Conservation (phyloP, 2,888 invertebrate genomes). For the Andrena hattorfiana region DNA sequence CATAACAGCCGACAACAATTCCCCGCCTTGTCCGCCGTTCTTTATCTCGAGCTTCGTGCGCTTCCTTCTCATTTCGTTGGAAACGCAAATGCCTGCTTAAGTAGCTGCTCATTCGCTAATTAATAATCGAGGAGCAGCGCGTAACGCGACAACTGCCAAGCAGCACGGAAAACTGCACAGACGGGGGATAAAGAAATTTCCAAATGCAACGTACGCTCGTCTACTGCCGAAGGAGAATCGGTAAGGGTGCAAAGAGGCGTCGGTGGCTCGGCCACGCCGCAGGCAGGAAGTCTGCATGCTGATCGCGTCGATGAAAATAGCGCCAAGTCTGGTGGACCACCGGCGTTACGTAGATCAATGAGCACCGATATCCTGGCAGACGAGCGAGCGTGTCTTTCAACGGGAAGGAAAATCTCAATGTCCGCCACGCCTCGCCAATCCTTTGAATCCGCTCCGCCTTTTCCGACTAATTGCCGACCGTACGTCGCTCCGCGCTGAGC, state of each 20-base stretch:
- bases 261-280: neutral
- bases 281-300: conserved; percentile 34
- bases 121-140: neutral
- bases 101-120: no score
- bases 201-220: neutral
- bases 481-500: conserved; percentile 19
- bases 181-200: neutral
- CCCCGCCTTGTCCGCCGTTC: conserved; percentile 10
- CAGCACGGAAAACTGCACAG: neutral
- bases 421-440: conserved; percentile 80
- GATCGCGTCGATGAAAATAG: conserved; percentile 56
- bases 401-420: conserved; percentile 61
- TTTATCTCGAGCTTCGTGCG: neutral
- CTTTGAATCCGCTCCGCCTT: conserved; percentile 81
- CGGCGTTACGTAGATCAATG: conserved; percentile 67
- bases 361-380: conserved; percentile 61
- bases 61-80: neutral
- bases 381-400: conserved; percentile 67
- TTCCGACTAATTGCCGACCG: conserved; percentile 76
- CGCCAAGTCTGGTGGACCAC: conserved; percentile 34
- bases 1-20: conserved; percentile 68
- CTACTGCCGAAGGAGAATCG: neutral
- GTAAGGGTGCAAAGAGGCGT: neutral
- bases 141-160: neutral
- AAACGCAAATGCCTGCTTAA: neutral